These are phyloP conservation scores for Oryzias dopingdopingensis DNA, from an alignment of 2,797 vertebrate genomes.

Conservation along the genomic window DNA sequence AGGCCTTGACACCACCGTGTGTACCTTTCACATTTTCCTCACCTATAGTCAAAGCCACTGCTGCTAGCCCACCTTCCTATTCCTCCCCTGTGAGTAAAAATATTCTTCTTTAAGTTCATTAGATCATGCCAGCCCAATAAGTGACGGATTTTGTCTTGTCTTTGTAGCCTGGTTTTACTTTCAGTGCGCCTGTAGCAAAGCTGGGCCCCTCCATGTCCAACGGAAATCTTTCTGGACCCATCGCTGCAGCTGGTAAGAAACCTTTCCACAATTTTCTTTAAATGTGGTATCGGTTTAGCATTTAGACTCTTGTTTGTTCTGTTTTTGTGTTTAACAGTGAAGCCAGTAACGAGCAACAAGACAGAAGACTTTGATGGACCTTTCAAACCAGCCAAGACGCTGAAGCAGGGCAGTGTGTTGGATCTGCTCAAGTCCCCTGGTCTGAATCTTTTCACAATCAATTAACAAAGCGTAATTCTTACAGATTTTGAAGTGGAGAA, in stretches of 20 bases:
- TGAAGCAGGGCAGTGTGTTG: conserved; percentile 94
- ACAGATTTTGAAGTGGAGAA: too few species aligned
- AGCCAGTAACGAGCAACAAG: conserved; percentile 70
- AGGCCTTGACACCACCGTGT: conserved; percentile 71
- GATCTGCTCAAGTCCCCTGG: conserved; percentile 91
- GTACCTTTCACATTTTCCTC: conserved; percentile 92
- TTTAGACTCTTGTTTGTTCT: neutral
- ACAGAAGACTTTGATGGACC: conserved; percentile 82
- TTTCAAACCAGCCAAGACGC: conserved; percentile 85
- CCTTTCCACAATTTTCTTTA: neutral
- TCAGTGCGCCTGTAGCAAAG: conserved; percentile 92
- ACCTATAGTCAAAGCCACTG: conserved; percentile 93
- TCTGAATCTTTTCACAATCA: conserved; percentile 59
- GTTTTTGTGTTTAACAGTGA: conserved; percentile 51
- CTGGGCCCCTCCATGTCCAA: conserved; percentile 76
- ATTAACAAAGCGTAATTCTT: neutral
- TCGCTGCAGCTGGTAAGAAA: conserved; percentile 70
- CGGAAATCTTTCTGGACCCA: conserved; percentile 70
- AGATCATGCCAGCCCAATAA: neutral
- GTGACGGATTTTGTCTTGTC: neutral
- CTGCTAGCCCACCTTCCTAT: conserved; percentile 85
- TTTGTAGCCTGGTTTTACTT: conserved; percentile 88
- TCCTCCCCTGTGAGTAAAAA: conserved; percentile 83
- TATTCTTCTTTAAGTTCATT: neutral
- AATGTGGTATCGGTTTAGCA: neutral